A percentile compares a stretch with the other conserved stretches of the same genome.
These are phyloP conservation scores for Lethrus apterus DNA, from an alignment of 1,140 invertebrate genomes.

Conservation along the genomic window DNA sequence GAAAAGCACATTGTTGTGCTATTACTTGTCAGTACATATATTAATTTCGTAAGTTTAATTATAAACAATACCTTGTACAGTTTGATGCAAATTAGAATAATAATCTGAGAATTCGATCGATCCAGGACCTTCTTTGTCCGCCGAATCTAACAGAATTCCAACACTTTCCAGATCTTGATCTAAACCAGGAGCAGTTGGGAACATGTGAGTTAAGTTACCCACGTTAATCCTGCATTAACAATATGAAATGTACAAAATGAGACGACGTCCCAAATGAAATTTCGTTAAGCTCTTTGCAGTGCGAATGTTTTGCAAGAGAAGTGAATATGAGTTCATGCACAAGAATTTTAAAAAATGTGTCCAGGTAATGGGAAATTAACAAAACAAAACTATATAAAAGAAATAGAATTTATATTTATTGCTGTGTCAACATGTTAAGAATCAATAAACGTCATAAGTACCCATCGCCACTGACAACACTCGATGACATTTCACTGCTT, in stretches of 20 bases:
- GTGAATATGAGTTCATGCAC: too few species aligned
- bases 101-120: slow-evolving; percentile 33
- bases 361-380: slow-evolving; percentile 23
- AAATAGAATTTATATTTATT: slow-evolving; percentile 11
- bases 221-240: slow-evolving; percentile 27
- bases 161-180: slow-evolving; percentile 52
- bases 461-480: slow-evolving; percentile 55
- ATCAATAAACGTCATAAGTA: slow-evolving; percentile 35
- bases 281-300: too few species aligned
- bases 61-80: slow-evolving; percentile 13
- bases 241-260: too few species aligned
- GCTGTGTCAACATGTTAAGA: slow-evolving; percentile 4
- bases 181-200: slow-evolving; percentile 46
- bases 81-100: slow-evolving; percentile 28
- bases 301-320: too few species aligned
- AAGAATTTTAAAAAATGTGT: too few species aligned
- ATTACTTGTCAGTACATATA: background rate
- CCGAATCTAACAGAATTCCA: slow-evolving; percentile 50
- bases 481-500: slow-evolving; percentile 58
- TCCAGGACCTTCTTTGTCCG: slow-evolving; percentile 24
- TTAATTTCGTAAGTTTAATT: slow-evolving; percentile 1
- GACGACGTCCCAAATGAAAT: too few species aligned
- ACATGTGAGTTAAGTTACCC: slow-evolving; percentile 45
- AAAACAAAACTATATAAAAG: slow-evolving; percentile 16
- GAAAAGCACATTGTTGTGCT: background rate